These are phyloP conservation scores for Pachypeltis micranthus DNA, from an alignment of 1,140 invertebrate genomes.

Conservation along the genomic window DNA sequence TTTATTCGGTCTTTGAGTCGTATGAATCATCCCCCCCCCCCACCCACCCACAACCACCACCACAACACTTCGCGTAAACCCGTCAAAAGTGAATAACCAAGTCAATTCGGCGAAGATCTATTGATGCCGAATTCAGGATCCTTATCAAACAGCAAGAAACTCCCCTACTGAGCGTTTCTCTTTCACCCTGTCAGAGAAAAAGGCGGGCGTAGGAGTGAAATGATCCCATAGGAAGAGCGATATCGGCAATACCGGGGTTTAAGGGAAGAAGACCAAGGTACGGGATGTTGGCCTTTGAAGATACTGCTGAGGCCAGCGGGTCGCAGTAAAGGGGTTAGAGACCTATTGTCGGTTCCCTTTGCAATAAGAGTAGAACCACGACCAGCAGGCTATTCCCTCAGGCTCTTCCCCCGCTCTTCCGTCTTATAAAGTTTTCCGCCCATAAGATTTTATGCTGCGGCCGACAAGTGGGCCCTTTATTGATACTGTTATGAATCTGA, in stretches of 20 bases:
- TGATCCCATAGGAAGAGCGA: neutral
- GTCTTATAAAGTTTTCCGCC: neutral
- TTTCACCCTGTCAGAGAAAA: neutral
- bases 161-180: neutral
- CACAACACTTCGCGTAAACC: too few species aligned
- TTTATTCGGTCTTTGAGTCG: too few species aligned
- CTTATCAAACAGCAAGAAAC: neutral
- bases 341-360: neutral
- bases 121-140: neutral
- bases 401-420: neutral
- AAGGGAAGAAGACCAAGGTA: neutral
- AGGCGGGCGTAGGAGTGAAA: neutral
- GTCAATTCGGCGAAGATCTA: too few species aligned
- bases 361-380: neutral
- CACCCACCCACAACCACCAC: too few species aligned
- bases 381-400: too few species aligned
- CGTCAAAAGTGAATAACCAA: too few species aligned
- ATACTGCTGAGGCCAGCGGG: slow-evolving; percentile 7
- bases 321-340: slow-evolving; percentile 3
- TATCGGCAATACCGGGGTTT: neutral
- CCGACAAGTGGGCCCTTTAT: slow-evolving; percentile 5
- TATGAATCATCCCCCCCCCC: too few species aligned
- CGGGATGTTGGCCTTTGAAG: neutral
- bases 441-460: slow-evolving; percentile 4
- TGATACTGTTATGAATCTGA: slow-evolving; percentile 9